Base-by-base conservation (phyloP, 2,888 invertebrate genomes). In the Elmis aenea region DNA sequence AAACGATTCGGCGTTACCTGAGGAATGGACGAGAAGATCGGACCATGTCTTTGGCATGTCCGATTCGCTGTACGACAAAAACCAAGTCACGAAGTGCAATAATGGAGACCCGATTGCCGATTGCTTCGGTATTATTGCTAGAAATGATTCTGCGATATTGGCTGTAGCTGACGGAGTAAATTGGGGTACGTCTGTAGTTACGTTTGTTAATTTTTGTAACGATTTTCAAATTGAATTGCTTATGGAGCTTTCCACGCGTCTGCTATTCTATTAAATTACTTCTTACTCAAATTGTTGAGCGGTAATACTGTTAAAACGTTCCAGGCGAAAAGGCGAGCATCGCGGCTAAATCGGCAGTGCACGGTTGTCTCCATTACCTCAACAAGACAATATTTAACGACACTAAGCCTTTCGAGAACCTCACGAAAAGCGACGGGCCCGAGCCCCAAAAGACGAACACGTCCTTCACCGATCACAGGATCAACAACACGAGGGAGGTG, bases 151-250 rank as follows among this genome's bases (percentile, higher is more conserved):
- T 42, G 82, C 84, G 9, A 74, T 89, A 37, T 70, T 91, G 63
- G 83, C 85, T 8, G 74, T 92, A 37, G 91, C 90, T 2, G 91
- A 91, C 69, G 91, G 91, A 13, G 91, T 91, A 2, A 91, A 92
- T 68, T 92, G 91, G 91, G 91, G 91, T 65, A 58, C 61, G 58
- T 13, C n/a, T n/a, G n/a, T n/a, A n/a, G n/a, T n/a, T 18, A 1
- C 14, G 9, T 24, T 2, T 14, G 11, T 24, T 13, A 13, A 14
- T 26, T 20, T 20, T 21, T n/a, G n/a, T n/a, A n/a, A n/a, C n/a
- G n/a, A n/a, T n/a, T n/a, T n/a, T n/a, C n/a, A n/a, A n/a, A n/a
- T n/a, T n/a, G n/a, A n/a, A n/a, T n/a, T n/a, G n/a, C n/a, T n/a
- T n/a, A n/a, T n/a, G n/a, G n/a, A n/a, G n/a, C n/a, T n/a, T n/a